Evolutionary conservation across 2,888 invertebrate genomes (phyloP), one percentile per base, ranked within the genome.

Genomic region (Teinopalpus imperialis): DNA sequence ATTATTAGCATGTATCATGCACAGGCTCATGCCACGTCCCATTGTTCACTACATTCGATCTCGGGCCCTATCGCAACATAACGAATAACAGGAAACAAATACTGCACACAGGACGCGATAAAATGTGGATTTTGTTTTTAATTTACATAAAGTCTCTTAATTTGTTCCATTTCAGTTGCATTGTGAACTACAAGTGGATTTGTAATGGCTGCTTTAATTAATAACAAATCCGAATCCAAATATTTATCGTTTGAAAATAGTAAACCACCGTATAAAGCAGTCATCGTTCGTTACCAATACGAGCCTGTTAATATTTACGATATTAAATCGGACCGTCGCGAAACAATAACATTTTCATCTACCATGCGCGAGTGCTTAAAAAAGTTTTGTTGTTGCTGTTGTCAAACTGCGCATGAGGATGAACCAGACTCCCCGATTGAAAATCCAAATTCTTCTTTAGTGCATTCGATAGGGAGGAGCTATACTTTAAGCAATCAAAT

Each of bases 81-180:
- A 54, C 60, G 62, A 54, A 58, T 44, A 75, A 80, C 86, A 82
- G 87, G 87, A 87, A 85, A 83, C 73, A 68, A 69, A 62, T 65
- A 58, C 66, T 69, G 63, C 54, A 55, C 59, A 66, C 69, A 71
- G 81, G 80, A 80, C 72, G 74, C 67, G 82, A 85, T 86, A 85
- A 78, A 73, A 74, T 64, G 64, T 59, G 73, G 72, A 78, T 78
- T 83, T 74, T 63, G 68, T 69, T 52, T 68, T 53, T 56, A 69
- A 67, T 69, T 65, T 61, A 61, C 68, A 71, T 61, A 67, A 57
- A 40, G 16, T 41, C 56, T 63, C 64, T 66, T 54, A 51, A 58
- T 63, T 60, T 57, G 63, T 61, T 66, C 59, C 41, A 53, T 63
- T 56, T 56, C 54, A 63, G 72, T 65, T 66, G 74, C 65, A 74